Percentiles rank a stretch among this genome's conserved stretches.
Conservation (phyloP, 2,113 vertebrate species). For the Mormoops blainvillei region DNA sequence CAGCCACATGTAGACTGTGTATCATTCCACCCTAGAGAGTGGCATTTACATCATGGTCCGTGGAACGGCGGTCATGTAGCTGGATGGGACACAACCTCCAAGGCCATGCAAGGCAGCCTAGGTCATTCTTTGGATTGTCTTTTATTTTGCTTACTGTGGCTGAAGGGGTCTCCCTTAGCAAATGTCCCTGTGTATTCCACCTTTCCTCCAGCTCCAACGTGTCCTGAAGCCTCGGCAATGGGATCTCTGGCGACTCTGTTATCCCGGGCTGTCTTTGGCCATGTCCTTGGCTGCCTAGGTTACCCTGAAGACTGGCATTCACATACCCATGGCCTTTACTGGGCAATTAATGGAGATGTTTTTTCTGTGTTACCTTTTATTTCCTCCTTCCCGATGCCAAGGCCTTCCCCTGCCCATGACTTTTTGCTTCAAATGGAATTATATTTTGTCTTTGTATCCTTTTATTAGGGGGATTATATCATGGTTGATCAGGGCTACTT, state of each 20-base stretch:
- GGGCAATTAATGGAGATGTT: background rate
- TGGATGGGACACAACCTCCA: background rate
- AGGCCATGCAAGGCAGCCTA: background rate
- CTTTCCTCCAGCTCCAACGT: background rate
- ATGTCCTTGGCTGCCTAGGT: background rate
- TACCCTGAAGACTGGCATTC: background rate
- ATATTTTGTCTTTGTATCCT: background rate
- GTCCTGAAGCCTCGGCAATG: background rate
- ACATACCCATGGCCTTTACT: background rate
- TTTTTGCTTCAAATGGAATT: conserved; percentile 5
- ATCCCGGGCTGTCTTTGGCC: background rate
- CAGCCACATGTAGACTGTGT: background rate
- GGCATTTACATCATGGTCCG: background rate
- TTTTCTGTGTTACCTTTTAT: background rate
- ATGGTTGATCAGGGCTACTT: background rate
- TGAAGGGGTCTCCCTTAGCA: background rate
- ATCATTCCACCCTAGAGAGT: background rate
- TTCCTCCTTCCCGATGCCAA: background rate
- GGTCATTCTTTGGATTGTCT: background rate
- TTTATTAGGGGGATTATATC: background rate
- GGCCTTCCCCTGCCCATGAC: background rate
- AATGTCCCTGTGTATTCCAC: background rate
- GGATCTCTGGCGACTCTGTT: background rate
- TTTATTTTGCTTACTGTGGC: background rate
- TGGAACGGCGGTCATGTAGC: background rate